Percentiles rank a stretch among this genome's conserved stretches.
These are phyloP conservation scores for Eupsittula cactorum DNA, from an alignment of 2,113 vertebrate genomes.

Conservation along the genomic window DNA sequence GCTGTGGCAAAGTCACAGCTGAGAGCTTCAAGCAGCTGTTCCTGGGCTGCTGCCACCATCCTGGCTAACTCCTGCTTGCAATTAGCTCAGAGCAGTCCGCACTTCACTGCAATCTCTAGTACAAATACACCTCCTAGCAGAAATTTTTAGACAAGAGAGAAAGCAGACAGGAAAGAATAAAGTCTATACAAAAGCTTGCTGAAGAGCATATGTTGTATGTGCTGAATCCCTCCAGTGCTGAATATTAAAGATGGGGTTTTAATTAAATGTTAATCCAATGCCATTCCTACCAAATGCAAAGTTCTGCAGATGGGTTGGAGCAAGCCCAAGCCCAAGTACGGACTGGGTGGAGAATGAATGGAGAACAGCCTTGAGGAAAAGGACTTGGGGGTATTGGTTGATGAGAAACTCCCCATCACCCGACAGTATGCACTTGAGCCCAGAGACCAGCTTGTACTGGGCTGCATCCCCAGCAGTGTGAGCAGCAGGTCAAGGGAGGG, in stretches of 20 bases:
- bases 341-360: not conserved
- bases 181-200: not conserved
- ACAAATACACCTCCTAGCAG: not conserved
- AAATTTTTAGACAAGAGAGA: not conserved
- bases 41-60: not conserved
- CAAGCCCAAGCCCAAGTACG: not conserved
- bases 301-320: not conserved
- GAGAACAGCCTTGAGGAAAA: not conserved
- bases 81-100: not conserved
- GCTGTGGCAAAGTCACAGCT: not conserved
- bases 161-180: not conserved
- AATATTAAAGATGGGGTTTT: not conserved
- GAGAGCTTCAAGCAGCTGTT: not conserved
- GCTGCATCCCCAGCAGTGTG: not conserved
- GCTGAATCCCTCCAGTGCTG: rapidly evolving
- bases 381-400: not conserved
- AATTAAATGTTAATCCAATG: rapidly evolving
- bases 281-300: not conserved
- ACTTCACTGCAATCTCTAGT: not conserved
- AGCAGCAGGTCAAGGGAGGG: not conserved
- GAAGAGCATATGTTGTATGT: not conserved
- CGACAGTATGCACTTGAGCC: not conserved
- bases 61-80: not conserved
- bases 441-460: not conserved
- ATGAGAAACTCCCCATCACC: not conserved